phyloP scores from a whole-genome alignment of 1,140 invertebrate genomes.

The Drosophila ercepeae region DNA sequence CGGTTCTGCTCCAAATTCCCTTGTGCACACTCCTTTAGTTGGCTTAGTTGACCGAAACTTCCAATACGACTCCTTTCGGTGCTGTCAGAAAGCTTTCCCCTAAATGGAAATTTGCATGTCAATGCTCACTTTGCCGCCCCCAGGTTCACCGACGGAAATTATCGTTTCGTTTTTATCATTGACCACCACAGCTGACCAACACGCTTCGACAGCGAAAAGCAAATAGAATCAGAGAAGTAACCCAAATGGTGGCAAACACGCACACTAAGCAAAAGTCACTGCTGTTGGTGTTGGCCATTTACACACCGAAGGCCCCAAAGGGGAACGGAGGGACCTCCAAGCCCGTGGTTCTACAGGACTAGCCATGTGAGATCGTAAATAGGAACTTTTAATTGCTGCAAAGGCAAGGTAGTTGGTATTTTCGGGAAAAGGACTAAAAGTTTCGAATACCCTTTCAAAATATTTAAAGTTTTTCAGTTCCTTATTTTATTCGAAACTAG shows the following conservation, averaged over 20 bases:
- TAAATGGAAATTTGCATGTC: constrained; percentile 78
- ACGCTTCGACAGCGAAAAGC: constrained; percentile 16
- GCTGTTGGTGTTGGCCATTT: constrained; percentile 13
- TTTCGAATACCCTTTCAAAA: neutral
- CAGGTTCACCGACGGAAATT: constrained; percentile 53
- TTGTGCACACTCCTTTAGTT: neutral
- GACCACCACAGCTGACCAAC: constrained; percentile 46
- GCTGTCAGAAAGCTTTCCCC: constrained; percentile 58
- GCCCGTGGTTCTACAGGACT: constrained; percentile 8
- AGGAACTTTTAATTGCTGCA: constrained; percentile 37
- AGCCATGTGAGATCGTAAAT: constrained; percentile 31
- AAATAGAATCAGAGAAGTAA: constrained; percentile 34
- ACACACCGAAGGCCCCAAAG: constrained; percentile 13
- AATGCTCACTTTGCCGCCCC: constrained; percentile 54
- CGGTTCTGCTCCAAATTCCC: neutral
- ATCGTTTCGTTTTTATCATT: constrained; percentile 66
- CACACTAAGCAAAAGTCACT: constrained; percentile 29
- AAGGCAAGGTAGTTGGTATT: neutral
- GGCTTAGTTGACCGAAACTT: neutral
- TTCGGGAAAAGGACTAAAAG: neutral
- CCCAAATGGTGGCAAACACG: constrained; percentile 38
- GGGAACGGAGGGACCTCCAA: constrained; percentile 9
- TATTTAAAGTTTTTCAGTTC: neutral
- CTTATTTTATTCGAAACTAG: neutral
- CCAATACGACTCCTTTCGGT: constrained; percentile 21